Conservation (phyloP, 2,113 vertebrate species). For the Dipodomys spectabilis region DNA sequence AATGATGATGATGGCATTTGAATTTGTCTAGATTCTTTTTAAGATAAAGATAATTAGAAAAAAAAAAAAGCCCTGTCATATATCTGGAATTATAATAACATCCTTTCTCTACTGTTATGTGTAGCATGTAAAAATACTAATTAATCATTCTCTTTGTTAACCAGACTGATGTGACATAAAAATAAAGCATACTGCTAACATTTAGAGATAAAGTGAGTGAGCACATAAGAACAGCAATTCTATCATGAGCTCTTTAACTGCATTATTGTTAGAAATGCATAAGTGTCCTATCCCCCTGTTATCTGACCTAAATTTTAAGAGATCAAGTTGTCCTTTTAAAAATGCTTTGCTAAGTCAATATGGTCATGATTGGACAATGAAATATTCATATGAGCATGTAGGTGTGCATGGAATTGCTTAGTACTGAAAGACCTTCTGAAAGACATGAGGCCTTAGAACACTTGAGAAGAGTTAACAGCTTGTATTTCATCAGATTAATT, state of each 20-base stretch:
- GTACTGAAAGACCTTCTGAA: background rate
- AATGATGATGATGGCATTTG: conserved; percentile 57
- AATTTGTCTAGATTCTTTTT: conserved; percentile 43
- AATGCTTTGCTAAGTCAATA: background rate
- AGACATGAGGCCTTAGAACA: background rate
- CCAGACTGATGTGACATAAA: conserved; percentile 52
- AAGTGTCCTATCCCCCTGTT: background rate
- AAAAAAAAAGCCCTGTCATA: conserved; percentile 25
- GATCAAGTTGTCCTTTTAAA: background rate
- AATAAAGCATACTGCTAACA: conserved; percentile 59
- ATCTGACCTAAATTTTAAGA: conserved; percentile 12
- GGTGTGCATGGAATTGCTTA: background rate
- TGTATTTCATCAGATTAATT: background rate
- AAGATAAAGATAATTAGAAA: conserved; percentile 57
- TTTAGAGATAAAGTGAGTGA: conserved; percentile 57
- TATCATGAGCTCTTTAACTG: conserved; percentile 49
- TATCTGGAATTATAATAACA: conserved; percentile 41
- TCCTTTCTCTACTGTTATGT: conserved; percentile 61
- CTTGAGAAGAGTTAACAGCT: background rate
- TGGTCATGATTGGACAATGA: background rate
- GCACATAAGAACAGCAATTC: background rate
- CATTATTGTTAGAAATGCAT: conserved; percentile 36
- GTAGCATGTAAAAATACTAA: conserved; percentile 61
- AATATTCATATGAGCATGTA: background rate
- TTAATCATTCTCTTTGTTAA: conserved; percentile 68